Percentiles rank a stretch among this genome's conserved stretches.
phyloP scores from a whole-genome alignment of 2,113 vertebrate species.

The Casuarius casuarius region DNA sequence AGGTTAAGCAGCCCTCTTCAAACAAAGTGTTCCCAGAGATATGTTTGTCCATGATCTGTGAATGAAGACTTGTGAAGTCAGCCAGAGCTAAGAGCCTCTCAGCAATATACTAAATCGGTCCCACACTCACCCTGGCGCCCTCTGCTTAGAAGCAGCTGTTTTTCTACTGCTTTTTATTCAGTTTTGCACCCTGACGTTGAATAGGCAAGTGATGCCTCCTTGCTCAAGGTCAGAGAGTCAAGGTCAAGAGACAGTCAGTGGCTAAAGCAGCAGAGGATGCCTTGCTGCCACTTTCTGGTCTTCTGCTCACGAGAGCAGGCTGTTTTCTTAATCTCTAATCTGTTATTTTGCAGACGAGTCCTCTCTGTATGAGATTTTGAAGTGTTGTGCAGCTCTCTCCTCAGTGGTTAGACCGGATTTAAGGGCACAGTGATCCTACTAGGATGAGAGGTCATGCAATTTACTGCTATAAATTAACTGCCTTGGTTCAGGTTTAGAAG shows the following conservation, averaged over 20 bases:
- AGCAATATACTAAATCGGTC: constrained; percentile 38
- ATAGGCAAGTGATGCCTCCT: background rate
- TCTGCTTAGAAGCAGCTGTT: constrained; percentile 35
- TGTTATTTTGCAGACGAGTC: background rate
- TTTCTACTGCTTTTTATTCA: constrained; percentile 2
- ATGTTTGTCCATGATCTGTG: background rate
- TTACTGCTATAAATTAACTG: constrained; percentile 12
- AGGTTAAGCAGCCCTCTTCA: constrained; percentile 40
- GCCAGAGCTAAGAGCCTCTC: constrained; percentile 37
- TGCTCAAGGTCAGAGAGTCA: constrained; percentile 3
- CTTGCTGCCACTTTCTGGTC: background rate
- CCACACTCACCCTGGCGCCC: background rate
- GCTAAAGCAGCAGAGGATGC: background rate
- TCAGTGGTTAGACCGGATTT: background rate
- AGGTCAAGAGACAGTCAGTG: background rate
- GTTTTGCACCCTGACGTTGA: constrained; percentile 23
- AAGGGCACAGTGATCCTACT: background rate
- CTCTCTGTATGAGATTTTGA: background rate
- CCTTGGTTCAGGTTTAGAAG: background rate
- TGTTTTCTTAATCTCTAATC: background rate
- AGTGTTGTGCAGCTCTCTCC: background rate
- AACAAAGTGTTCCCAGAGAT: background rate
- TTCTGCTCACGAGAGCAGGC: background rate
- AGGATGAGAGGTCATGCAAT: background rate
- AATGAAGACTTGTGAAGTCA: constrained; percentile 55